Conservation (phyloP, 2,797 vertebrate species). For the Centropyge bicolor region DNA sequence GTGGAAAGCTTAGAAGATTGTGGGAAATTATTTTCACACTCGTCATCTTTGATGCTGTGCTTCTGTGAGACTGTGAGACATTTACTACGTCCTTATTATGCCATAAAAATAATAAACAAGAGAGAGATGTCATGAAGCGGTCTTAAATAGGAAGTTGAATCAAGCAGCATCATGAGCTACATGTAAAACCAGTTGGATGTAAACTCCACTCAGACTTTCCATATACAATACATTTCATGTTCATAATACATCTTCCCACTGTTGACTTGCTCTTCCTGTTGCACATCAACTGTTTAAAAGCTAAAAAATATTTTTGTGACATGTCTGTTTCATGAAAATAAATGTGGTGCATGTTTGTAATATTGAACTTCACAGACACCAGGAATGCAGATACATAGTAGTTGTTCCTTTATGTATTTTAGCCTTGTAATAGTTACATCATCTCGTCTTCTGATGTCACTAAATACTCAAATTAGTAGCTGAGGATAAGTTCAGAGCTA, state of each 20-base stretch:
- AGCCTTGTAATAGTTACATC: too few species aligned
- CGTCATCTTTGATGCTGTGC: background rate
- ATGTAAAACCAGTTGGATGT: background rate
- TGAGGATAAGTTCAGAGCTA: background rate
- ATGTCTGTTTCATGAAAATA: background rate
- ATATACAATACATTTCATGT: background rate
- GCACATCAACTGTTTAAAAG: background rate
- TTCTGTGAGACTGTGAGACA: background rate
- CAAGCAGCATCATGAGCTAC: background rate
- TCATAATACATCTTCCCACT: background rate
- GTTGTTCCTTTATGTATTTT: background rate
- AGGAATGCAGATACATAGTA: background rate
- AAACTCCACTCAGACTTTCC: background rate
- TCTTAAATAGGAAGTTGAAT: constrained; percentile 26
- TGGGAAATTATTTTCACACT: background rate
- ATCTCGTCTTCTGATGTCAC: background rate
- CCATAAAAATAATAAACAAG: background rate
- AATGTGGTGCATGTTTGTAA: background rate
- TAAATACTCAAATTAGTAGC: background rate
- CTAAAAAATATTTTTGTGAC: background rate
- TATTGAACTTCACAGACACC: background rate
- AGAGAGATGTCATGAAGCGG: constrained; percentile 5
- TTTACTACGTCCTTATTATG: background rate
- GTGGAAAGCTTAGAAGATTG: background rate
- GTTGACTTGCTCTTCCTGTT: constrained; percentile 1